A percentile compares a stretch with the other conserved stretches of the same genome.
Conservation (phyloP, 1,140 invertebrate genomes). For the Trypoxylus dichotomus region DNA sequence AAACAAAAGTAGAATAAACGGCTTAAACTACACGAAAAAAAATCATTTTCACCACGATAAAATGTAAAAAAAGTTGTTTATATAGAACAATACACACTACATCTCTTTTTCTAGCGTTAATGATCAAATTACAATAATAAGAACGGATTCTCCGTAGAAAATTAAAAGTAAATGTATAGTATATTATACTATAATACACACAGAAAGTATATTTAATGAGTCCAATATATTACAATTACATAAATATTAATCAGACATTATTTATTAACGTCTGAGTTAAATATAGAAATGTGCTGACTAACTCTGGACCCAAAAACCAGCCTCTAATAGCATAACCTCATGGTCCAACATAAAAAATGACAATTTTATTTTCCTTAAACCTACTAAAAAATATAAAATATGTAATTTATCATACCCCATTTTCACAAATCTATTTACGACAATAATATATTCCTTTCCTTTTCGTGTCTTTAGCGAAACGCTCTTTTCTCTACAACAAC, state of each 20-base stretch:
- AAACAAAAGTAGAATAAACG: too few relatives aligned
- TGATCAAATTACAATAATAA: constrained; percentile 9
- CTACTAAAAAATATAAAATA: constrained; percentile 18
- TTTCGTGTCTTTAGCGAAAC: not conserved
- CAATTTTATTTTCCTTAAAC: constrained; percentile 9
- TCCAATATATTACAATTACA: constrained; percentile 23
- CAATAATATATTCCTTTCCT: not conserved
- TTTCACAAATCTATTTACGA: not conserved
- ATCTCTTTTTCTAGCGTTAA: not conserved
- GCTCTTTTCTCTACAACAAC: not conserved
- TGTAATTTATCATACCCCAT: constrained; percentile 7
- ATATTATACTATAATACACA: constrained; percentile 15
- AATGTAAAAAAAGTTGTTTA: not conserved
- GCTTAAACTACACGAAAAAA: not conserved
- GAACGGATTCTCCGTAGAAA: not conserved
- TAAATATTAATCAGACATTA: constrained; percentile 13
- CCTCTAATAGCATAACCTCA: constrained; percentile 39
- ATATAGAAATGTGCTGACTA: constrained; percentile 36
- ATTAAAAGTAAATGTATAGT: not conserved
- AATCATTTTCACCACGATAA: not conserved
- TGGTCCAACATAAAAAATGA: constrained; percentile 34
- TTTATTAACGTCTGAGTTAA: constrained; percentile 5
- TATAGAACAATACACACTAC: not conserved
- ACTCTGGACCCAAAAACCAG: constrained; percentile 38
- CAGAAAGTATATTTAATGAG: constrained; percentile 7